Conservation (phyloP, 2,797 vertebrate genomes). For the Acanthopagrus latus region DNA sequence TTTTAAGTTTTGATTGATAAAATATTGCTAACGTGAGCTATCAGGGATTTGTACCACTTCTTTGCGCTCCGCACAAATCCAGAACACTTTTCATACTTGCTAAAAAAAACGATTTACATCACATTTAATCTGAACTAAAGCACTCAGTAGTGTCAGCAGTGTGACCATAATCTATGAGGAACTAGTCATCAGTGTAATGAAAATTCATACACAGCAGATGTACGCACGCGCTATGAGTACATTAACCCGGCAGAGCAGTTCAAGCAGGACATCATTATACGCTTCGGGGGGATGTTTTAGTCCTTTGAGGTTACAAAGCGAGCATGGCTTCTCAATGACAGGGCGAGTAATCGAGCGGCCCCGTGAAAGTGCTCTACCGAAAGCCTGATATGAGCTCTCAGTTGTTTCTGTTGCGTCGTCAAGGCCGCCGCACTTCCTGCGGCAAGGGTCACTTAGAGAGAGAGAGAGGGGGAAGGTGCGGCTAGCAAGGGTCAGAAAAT, state of each 20-base stretch:
- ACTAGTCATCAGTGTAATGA: conserved; percentile 2
- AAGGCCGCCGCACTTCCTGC: conserved; percentile 57
- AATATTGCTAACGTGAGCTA: neutral
- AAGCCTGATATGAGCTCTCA: conserved; percentile 15
- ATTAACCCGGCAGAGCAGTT: conserved; percentile 8
- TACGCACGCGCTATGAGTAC: conserved; percentile 12
- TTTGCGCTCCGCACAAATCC: neutral
- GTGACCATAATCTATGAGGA: neutral
- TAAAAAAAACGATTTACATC: conserved; percentile 16
- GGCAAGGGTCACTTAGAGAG: conserved; percentile 12
- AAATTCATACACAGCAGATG: conserved; percentile 26
- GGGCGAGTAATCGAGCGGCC: conserved; percentile 1
- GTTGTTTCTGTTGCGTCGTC: conserved; percentile 58
- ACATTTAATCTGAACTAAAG: conserved; percentile 6
- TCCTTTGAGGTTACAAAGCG: conserved; percentile 17
- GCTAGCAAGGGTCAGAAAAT: neutral
- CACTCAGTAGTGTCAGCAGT: neutral
- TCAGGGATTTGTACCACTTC: no score
- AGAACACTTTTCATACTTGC: neutral
- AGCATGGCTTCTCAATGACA: conserved; percentile 59
- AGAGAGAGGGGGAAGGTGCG: conserved; percentile 17
- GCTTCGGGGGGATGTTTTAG: neutral
- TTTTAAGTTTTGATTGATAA: neutral
- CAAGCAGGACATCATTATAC: conserved; percentile 1
- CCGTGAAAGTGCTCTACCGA: conserved; percentile 62